Percentiles rank a stretch among this genome's conserved stretches.
Conservation (phyloP, 2,888 invertebrate genomes). For the Serripes groenlandicus region DNA sequence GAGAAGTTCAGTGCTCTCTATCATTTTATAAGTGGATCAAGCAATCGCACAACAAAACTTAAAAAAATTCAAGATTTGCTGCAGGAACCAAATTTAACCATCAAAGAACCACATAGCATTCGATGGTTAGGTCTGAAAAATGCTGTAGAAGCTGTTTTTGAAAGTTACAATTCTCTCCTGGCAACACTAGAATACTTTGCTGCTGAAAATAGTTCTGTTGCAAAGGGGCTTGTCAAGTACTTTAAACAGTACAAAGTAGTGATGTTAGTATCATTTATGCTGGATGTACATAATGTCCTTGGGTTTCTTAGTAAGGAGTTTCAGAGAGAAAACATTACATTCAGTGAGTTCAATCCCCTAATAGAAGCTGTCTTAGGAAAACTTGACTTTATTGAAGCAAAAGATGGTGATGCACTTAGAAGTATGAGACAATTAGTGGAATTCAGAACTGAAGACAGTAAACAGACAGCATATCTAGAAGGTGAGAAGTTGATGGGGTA, state of each 20-base stretch:
- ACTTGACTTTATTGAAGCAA: slow-evolving; percentile 27
- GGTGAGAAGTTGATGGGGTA: too few relatives aligned
- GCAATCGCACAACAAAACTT: slow-evolving; percentile 29
- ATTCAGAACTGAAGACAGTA: too few relatives aligned
- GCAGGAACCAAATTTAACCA: slow-evolving; percentile 54
- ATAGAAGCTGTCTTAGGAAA: slow-evolving; percentile 41
- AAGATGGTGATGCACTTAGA: slow-evolving; percentile 40
- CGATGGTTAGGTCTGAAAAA: slow-evolving; percentile 54
- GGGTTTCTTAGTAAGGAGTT: slow-evolving; percentile 30
- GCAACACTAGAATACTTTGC: slow-evolving; percentile 46
- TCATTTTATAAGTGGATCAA: slow-evolving; percentile 48
- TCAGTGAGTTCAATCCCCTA: slow-evolving; percentile 46
- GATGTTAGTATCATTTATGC: slow-evolving; percentile 40
- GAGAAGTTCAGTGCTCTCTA: slow-evolving; percentile 50
- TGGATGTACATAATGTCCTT: slow-evolving; percentile 49
- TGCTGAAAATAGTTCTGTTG: slow-evolving; percentile 34
- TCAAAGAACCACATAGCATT: slow-evolving; percentile 58
- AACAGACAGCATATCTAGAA: too few relatives aligned
- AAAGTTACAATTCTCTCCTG: slow-evolving; percentile 40
- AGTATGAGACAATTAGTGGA: slow-evolving; percentile 28
- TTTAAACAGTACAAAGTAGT: slow-evolving; percentile 35
- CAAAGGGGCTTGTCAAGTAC: slow-evolving; percentile 44
- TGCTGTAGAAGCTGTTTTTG: slow-evolving; percentile 56
- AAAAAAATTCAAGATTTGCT: slow-evolving; percentile 45
- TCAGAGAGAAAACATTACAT: slow-evolving; percentile 36